A percentile compares a stretch with the other conserved stretches of the same genome.
Evolutionary conservation across 1,140 invertebrate genomes (phyloP).

Genomic region (Calosoma granatense): DNA sequence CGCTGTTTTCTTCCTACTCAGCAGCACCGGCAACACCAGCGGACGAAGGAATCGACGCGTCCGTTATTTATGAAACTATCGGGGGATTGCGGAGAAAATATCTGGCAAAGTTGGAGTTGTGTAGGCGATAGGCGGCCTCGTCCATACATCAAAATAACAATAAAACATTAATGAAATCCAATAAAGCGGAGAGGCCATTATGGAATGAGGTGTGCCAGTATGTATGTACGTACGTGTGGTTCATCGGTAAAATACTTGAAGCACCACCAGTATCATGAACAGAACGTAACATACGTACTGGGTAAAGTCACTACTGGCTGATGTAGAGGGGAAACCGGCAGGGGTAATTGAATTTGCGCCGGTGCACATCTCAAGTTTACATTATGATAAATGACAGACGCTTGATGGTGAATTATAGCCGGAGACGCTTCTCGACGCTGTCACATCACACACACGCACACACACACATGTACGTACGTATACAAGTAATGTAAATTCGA

Average conservation of each 20-base stretch:
- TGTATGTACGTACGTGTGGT: no score
- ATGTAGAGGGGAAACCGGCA: neutral
- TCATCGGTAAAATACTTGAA: no score
- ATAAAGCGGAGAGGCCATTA: neutral
- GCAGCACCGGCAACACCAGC: no score
- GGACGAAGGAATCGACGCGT: neutral
- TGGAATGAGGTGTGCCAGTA: neutral
- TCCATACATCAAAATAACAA: neutral
- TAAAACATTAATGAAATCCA: neutral
- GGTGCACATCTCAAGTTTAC: neutral
- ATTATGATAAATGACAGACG: neutral
- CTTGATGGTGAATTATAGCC: neutral
- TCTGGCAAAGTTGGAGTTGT: no score
- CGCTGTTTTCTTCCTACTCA: no score
- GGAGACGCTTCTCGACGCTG: neutral
- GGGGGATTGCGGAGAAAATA: neutral
- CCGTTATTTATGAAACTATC: constrained; percentile 2
- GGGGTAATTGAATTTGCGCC: neutral
- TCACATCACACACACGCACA: neutral
- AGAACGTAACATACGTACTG: no score
- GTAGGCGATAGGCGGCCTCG: neutral
- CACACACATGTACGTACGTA: no score
- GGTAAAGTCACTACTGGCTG: no score
- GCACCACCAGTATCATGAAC: no score
- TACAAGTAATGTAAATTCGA: no score